phyloP scores from a whole-genome alignment of 2,797 vertebrate species.

The Aselliscus stoliczkanus region DNA sequence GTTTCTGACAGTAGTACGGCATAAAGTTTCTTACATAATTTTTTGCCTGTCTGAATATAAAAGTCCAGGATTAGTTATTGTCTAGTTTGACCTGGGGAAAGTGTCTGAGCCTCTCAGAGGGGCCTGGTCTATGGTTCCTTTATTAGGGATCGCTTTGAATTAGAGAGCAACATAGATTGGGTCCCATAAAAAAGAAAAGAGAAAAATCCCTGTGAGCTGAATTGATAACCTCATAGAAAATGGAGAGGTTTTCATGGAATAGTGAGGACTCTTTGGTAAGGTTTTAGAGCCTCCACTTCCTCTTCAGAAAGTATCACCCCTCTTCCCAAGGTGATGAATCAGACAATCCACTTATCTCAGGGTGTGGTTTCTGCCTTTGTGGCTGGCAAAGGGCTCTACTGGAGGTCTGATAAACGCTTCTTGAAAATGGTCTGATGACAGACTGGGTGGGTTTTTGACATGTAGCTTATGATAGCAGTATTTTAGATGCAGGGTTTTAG shows the following conservation, averaged over 20 bases:
- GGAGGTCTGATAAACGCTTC: background rate
- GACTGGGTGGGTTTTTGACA: background rate
- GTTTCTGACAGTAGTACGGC: background rate
- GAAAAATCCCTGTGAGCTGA: background rate
- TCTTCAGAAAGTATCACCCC: background rate
- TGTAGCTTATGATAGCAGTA: background rate
- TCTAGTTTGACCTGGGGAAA: background rate
- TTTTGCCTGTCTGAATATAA: background rate
- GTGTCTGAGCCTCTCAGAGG: background rate
- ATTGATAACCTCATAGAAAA: background rate
- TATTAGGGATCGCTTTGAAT: background rate
- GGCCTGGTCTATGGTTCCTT: background rate
- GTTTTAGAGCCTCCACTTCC: background rate
- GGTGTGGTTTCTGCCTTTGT: background rate
- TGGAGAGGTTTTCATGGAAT: background rate
- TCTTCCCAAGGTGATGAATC: background rate
- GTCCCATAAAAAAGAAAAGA: background rate
- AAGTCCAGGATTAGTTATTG: background rate
- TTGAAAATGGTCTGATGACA: background rate
- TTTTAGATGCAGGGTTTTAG: background rate
- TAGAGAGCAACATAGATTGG: conserved; percentile 20
- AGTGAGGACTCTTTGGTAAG: background rate
- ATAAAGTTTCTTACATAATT: background rate
- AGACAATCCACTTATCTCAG: background rate
- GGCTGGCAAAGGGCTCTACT: no score